Evolutionary conservation across 2,113 vertebrate genomes (phyloP).

Genomic region (Petrocephalus microphthalmus): DNA sequence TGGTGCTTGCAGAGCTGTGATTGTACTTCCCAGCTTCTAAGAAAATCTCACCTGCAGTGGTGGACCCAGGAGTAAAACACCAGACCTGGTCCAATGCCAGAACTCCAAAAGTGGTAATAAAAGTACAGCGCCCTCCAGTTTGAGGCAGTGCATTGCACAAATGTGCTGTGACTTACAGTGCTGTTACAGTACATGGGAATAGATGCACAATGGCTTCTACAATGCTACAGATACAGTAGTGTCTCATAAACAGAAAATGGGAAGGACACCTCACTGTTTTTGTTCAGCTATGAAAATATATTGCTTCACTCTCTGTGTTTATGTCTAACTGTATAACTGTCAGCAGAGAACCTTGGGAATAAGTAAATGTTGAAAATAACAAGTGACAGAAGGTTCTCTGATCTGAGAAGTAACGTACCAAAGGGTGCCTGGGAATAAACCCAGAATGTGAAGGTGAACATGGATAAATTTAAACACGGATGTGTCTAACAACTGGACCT

Average conservation of each 20-base stretch:
- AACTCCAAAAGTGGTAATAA: neutral
- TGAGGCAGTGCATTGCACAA: neutral
- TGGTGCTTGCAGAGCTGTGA: no score
- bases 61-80: neutral
- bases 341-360: neutral
- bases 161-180: neutral
- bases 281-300: neutral
- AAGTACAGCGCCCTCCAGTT: neutral
- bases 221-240: neutral
- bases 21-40: neutral
- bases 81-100: neutral
- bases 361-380: neutral
- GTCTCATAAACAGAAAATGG: neutral
- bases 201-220: neutral
- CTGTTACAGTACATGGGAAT: neutral
- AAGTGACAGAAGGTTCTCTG: neutral
- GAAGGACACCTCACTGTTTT: neutral
- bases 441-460: neutral
- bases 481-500: no score
- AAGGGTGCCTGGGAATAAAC: neutral
- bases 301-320: neutral
- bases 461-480: neutral
- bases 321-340: neutral
- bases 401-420: neutral
- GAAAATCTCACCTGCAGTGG: neutral